Conservation (phyloP, 2,797 vertebrate species). For the Sebastes iracundus region DNA sequence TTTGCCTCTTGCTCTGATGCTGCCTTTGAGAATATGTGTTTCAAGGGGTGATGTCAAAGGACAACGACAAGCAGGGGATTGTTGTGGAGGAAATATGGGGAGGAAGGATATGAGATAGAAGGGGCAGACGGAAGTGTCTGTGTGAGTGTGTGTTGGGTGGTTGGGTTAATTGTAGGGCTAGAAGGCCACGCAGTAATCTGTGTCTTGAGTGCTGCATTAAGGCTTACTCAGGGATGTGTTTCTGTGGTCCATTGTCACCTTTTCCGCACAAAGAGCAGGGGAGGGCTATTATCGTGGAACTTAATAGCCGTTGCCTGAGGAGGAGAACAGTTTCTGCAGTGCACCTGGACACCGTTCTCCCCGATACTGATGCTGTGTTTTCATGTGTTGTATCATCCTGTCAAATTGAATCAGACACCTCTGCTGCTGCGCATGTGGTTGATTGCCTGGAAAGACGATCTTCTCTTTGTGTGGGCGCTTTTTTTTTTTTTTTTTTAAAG, state of each 20-base stretch:
- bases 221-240: constrained; percentile 36
- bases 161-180: constrained; percentile 43
- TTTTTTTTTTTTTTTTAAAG: constrained; percentile 14
- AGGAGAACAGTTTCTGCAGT: constrained; percentile 22
- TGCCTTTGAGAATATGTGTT: constrained; percentile 38
- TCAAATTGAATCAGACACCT: constrained; percentile 23
- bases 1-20: constrained; percentile 13
- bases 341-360: constrained; percentile 32
- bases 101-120: constrained; percentile 28
- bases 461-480: constrained; percentile 3
- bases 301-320: constrained; percentile 37
- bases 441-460: constrained; percentile 51
- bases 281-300: constrained; percentile 37
- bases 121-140: constrained; percentile 2
- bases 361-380: constrained; percentile 33
- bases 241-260: constrained; percentile 36
- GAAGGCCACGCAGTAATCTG: constrained; percentile 41
- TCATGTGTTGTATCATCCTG: constrained; percentile 16
- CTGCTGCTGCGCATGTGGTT: background rate
- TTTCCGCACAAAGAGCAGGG: constrained; percentile 18
- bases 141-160: constrained; percentile 14
- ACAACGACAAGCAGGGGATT: constrained; percentile 14
- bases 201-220: constrained; percentile 34
- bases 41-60: constrained; percentile 43
- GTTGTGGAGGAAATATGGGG: constrained; percentile 3